Base-by-base conservation (phyloP, 1,140 invertebrate species). In the Paracyclopina nana region DNA sequence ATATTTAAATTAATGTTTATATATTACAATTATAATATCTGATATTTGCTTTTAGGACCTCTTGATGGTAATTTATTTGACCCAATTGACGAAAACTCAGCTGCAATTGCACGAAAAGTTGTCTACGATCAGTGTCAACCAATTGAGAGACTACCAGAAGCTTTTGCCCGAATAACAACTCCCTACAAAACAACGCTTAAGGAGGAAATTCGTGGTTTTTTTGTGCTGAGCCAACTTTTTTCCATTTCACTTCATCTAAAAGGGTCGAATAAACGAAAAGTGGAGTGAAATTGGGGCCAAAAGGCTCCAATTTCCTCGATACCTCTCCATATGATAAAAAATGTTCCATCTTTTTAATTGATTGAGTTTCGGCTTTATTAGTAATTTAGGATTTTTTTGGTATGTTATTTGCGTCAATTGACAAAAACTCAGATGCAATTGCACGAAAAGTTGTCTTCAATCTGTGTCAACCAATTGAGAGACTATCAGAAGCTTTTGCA, bases 71-170 rank as follows among this genome's bases (percentile, higher is more conserved):
- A 78, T 91, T 55, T 91, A 90, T 30, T 69, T 96, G 22, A 83
- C 87, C 6, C 88, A 95, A 62, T 70, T 96, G n/a, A 88, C 88
- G 55, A 87, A 90, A 68, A 88, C 86, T 6, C 88, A 96, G 67
- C 70, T 95, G 55, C 82, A 87, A 60, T 70, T 96, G 18, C 92
- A 92, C 63, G 90, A 95, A 66, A 94, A 95, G 65, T 70, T 96
- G 4, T 45, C 41, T 8, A 22, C 34, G 11, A 24, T 46, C n/a
- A 24, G 16, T 14, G 20, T 44, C 11, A 43, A 46, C 38, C 31
- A 52, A 44, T 46, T 43, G 18, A 52, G 28, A 27, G 41, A 44
- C 16, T 24, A 4, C 14, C 14, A 44, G 25, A 52, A 52, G 41
- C 12, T 52, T 6, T 14, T 52, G 4, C 50, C 38, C 9, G 50